Evolutionary conservation across 2,113 vertebrate species (phyloP).

Genomic region (Montifringilla adamsi): DNA sequence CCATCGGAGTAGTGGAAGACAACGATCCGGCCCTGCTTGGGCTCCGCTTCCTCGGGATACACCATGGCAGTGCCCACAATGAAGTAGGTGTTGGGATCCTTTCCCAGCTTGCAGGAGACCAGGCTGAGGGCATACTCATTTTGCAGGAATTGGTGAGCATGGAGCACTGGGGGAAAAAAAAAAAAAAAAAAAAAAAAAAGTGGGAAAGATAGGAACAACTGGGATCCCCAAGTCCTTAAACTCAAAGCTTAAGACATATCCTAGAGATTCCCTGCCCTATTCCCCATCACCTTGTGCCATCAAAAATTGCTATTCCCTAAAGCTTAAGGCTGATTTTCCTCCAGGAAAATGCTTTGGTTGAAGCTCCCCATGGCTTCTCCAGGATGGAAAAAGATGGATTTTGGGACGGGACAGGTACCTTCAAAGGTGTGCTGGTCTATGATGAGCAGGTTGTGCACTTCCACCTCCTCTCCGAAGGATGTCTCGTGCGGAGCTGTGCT

Average conservation of each 20-base stretch:
- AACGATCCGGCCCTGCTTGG: constrained; percentile 96
- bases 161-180: constrained; percentile 80
- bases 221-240: neutral
- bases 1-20: constrained; percentile 98
- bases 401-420: constrained; percentile 70
- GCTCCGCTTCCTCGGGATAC: constrained; percentile 96
- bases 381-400: neutral
- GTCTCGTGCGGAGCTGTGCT: constrained; percentile 96
- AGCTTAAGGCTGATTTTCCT: accelerated
- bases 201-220: neutral
- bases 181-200: neutral
- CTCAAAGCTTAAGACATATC: neutral
- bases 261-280: too few relatives aligned
- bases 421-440: constrained; percentile 99
- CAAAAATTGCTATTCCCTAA: neutral
- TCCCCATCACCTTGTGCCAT: neutral
- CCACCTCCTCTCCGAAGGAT: constrained; percentile 95
- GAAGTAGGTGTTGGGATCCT: constrained; percentile 94
- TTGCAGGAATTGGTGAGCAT: constrained; percentile 96
- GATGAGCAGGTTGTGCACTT: constrained; percentile 96
- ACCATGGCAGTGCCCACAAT: constrained; percentile 98
- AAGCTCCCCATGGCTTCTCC: neutral
- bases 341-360: neutral
- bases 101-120: constrained; percentile 93
- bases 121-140: constrained; percentile 95